phyloP scores from a whole-genome alignment of 2,113 vertebrate genomes.

The Aramus guarauna region DNA sequence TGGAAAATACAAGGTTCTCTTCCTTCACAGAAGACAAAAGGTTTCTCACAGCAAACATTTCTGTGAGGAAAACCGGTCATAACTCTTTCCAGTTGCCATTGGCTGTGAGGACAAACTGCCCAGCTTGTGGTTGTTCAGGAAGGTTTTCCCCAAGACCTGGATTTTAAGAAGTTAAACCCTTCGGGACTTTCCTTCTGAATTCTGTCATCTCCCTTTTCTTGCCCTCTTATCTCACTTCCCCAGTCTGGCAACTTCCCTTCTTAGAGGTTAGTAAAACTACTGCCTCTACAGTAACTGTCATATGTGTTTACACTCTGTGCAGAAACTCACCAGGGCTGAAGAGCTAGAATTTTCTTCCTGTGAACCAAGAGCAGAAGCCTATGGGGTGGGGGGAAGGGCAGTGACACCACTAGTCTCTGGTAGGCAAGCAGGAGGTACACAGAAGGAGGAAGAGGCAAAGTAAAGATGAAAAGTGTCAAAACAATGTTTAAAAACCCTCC shows the following conservation, averaged over 20 bases:
- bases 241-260: conserved; percentile 18
- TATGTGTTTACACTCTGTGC: neutral
- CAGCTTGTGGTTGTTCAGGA: neutral
- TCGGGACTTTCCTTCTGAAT: neutral
- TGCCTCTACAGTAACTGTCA: conserved; percentile 16
- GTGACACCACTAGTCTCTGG: neutral
- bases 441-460: neutral
- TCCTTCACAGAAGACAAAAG: neutral
- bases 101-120: neutral
- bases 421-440: neutral
- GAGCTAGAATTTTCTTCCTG: neutral
- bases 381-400: neutral
- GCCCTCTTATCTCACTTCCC: conserved; percentile 39
- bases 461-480: neutral
- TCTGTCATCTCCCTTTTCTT: neutral
- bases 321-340: neutral
- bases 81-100: neutral
- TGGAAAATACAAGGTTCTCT: neutral
- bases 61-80: neutral
- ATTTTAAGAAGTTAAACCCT: neutral
- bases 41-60: neutral
- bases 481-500: neutral
- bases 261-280: neutral
- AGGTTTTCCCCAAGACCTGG: neutral
- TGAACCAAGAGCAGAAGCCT: neutral